These are phyloP conservation scores for Matsumyia berberina DNA, from an alignment of 2,888 invertebrate genomes.

Conservation along the genomic window DNA sequence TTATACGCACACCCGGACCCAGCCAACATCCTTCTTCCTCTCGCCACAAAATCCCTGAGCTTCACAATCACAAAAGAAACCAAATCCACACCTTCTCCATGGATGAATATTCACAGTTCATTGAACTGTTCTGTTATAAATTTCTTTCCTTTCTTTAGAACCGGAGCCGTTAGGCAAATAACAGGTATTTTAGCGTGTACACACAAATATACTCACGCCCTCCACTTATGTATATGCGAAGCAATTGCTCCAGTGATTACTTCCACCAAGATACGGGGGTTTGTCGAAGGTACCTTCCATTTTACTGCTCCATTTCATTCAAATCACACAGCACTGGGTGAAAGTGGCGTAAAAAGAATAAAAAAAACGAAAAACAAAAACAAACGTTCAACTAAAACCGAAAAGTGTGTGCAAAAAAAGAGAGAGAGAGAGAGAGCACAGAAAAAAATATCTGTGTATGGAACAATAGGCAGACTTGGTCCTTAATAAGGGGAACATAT, in stretches of 20 bases:
- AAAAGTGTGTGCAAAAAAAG: slow-evolving; percentile 11
- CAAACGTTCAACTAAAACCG: slow-evolving; percentile 51
- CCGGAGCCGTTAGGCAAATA: slow-evolving; percentile 43
- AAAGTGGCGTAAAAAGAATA: slow-evolving; percentile 10
- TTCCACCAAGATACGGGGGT: slow-evolving; percentile 35
- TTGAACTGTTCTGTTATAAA: slow-evolving; percentile 55
- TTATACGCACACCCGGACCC: not conserved
- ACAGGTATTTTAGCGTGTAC: slow-evolving; percentile 34
- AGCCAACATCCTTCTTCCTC: slow-evolving; percentile 3
- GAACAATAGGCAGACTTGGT: no score
- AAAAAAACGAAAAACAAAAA: slow-evolving; percentile 1
- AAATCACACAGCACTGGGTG: slow-evolving; percentile 52
- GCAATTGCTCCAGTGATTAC: slow-evolving; percentile 49
- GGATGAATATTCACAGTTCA: slow-evolving; percentile 58
- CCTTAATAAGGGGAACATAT: no score
- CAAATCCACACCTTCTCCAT: slow-evolving; percentile 26
- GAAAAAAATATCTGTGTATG: slow-evolving; percentile 11
- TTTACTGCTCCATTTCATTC: slow-evolving; percentile 72
- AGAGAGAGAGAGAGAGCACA: no score
- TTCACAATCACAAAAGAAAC: slow-evolving; percentile 30
- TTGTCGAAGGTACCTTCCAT: slow-evolving; percentile 51
- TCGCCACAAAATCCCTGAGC: slow-evolving; percentile 22
- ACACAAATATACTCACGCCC: slow-evolving; percentile 13
- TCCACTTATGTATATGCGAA: slow-evolving; percentile 1
- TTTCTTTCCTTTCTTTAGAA: slow-evolving; percentile 20